These are phyloP conservation scores for Agrotis clavis DNA, from an alignment of 2,888 invertebrate genomes.

Conservation along the genomic window DNA sequence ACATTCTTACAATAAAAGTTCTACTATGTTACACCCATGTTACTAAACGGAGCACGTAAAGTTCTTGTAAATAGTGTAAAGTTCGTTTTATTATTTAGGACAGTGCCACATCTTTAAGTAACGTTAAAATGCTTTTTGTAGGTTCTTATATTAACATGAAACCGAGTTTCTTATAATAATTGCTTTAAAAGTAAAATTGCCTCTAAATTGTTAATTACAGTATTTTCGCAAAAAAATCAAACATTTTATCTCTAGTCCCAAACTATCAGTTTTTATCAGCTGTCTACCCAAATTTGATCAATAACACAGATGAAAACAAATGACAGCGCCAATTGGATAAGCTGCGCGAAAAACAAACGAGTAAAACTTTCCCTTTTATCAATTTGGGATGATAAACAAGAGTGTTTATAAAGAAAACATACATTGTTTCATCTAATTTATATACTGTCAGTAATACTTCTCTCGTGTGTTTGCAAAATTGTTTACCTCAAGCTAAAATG, in stretches of 20 bases:
- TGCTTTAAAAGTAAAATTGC: background rate
- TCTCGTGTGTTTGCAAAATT: constrained; percentile 33
- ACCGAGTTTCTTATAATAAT: background rate
- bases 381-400: constrained; percentile 43
- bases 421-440: constrained; percentile 58
- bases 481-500: constrained; percentile 43
- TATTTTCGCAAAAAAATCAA: background rate
- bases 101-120: constrained; percentile 15
- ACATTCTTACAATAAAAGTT: constrained; percentile 43
- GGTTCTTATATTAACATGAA: background rate
- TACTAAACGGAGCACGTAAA: constrained; percentile 34
- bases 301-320: constrained; percentile 38
- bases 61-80: constrained; percentile 34
- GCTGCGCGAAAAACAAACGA: constrained; percentile 40
- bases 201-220: background rate
- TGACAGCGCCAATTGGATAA: constrained; percentile 38
- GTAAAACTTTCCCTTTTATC: constrained; percentile 33
- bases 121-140: background rate
- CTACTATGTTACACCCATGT: constrained; percentile 30
- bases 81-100: constrained; percentile 21
- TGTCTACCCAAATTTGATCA: constrained; percentile 28
- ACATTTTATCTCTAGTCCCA: constrained; percentile 6
- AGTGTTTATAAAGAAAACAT: constrained; percentile 42
- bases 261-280: constrained; percentile 12
- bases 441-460: constrained; percentile 39